Evolutionary conservation across 1,140 invertebrate species (phyloP), one percentile per base, ranked within the genome.

Genomic region (Diabrotica undecimpunctata): DNA sequence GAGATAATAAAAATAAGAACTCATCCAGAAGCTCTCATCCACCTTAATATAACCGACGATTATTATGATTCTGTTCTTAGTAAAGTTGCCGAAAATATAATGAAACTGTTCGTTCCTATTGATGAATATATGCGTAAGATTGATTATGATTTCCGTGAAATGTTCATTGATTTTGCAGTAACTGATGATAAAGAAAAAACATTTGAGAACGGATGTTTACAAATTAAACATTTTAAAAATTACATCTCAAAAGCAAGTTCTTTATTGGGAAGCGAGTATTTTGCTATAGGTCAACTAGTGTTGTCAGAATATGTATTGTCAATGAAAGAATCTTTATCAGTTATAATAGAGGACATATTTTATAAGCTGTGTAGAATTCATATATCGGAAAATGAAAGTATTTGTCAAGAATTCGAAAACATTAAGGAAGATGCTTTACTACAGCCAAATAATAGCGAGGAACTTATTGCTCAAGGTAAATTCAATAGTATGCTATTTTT

Each of bases 361-460:
- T 65, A 67, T 2, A 79, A 83, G 66, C 74, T 88, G 5, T 70
- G 70, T 58, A n/a, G 53, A 9, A 65, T 70, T 41, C 70, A 74
- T 39, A 63, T 66, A 38, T 11, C 7, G n/a, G 83, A 83, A 55
- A 87, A 89, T 78, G 74, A 84, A 9, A 80, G 83, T 41, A 90
- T 90, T 64, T 89, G 87, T 70, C 69, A 77, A 4, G 80, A 79
- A 62, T 90, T 90, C 71, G 84, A 88, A 78, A 80, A 80, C 25
- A 82, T 90, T 51, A 81, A 83, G 67, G 74, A 77, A 25, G 83
- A 76, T 66, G 86, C 87, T 5, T 72, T 88, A 2, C 82, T 84
- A 67, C 84, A 86, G 72, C 90, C 90, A 2, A 79, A 80, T 66
- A 87, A 86, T 36, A 90, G 90, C 0, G 86, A 86, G 69, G 87